Evolutionary conservation across 1,140 invertebrate species (phyloP), one percentile per base, ranked within the genome.

Genomic region (Sinonovacula constricta): DNA sequence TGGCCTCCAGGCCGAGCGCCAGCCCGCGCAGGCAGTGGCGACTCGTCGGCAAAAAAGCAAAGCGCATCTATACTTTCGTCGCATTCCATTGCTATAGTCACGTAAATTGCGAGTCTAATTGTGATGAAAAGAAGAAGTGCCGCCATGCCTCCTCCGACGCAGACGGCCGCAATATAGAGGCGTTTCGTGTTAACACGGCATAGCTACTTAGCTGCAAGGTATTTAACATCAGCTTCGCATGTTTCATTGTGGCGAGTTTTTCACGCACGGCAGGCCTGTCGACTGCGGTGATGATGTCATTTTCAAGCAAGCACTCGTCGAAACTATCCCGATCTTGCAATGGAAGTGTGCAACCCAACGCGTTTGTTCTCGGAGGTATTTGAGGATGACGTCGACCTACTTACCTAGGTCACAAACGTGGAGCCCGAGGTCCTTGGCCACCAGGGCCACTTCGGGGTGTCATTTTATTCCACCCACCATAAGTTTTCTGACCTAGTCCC

Each of bases 401-500:
- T 53, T 34, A 15, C 0, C 36, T 3, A 68, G 2, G 18, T 26
- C 22, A 31, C 36, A 5, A 15, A 53, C 72, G n/a, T 4, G 0
- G 18, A 63, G 53, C 22, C 33, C 0, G 12, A 36, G 14, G 2
- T 63, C 56, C 22, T 67, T 14, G 12, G 33, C 34, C 1, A 45
- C 33, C 51, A 33, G 49, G 60, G 33, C 34, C 7, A 53, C 59
- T n/a, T 60, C 0, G 28, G 28, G 57, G 0, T 67, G 36, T 2
- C 18, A 28, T 15, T 36, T 7, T 26, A 10, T 70, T 12, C 65
- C 36, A 22, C 26, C 24, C 12, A 24, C 34, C 14, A 67, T 51
- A 31, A 45, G 36, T 36, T 39, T 76, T 22, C 26, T 45, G 18
- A 34, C 59, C 49, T 76, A 60, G 3, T 57, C 65, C 54, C 34